phyloP scores from a whole-genome alignment of 2,888 invertebrate species.

The Penaeus monodon region DNA sequence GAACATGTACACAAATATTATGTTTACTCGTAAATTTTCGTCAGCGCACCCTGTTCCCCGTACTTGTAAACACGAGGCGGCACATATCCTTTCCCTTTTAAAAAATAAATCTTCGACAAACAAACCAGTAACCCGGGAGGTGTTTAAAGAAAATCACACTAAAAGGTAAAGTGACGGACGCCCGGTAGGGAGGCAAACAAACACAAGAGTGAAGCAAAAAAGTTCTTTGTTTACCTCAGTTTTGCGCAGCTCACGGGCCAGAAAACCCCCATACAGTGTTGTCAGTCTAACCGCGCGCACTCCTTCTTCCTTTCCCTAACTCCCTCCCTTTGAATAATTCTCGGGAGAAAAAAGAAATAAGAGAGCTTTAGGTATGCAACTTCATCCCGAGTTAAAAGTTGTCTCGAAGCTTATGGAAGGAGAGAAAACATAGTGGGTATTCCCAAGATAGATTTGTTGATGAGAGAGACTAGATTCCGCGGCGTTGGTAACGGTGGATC shows the following conservation, averaged over 20 bases:
- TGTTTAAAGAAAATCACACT: conserved; percentile 25
- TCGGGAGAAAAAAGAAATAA: too few relatives aligned
- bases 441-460: too few relatives aligned
- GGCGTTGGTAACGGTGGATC: too few relatives aligned
- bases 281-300: neutral
- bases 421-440: too few relatives aligned
- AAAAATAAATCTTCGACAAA: conserved; percentile 16
- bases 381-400: too few relatives aligned
- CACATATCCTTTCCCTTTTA: conserved; percentile 6
- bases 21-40: neutral
- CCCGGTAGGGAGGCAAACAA: conserved; percentile 27
- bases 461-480: too few relatives aligned
- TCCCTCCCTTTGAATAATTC: too few relatives aligned
- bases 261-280: conserved; percentile 4
- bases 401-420: too few relatives aligned
- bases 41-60: neutral
- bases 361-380: too few relatives aligned
- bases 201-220: conserved; percentile 26
- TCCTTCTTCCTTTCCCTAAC: neutral
- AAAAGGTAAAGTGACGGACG: conserved; percentile 32
- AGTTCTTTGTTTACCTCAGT: conserved; percentile 36
- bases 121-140: conserved; percentile 17
- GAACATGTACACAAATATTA: neutral
- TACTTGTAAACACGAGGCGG: conserved; percentile 1
- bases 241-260: conserved; percentile 13